These are phyloP conservation scores for Brevipalpus yothersi DNA, from an alignment of 1,140 invertebrate genomes.

Conservation along the genomic window DNA sequence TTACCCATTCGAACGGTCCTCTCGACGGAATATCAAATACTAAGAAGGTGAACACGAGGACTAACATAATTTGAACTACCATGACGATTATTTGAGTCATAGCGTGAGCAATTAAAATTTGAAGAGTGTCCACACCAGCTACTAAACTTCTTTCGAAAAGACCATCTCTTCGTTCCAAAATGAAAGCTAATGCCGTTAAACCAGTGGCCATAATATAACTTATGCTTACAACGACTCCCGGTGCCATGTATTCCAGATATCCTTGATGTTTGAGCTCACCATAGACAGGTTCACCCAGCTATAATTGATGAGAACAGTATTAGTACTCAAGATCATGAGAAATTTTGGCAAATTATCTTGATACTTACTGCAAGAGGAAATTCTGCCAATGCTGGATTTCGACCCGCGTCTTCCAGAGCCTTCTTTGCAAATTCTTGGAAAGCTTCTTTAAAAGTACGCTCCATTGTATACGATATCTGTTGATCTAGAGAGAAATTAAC, in stretches of 20 bases:
- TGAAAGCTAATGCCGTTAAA: constrained; percentile 65
- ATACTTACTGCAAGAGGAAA: constrained; percentile 37
- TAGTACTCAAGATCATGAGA: no score
- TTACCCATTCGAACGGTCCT: constrained; percentile 47
- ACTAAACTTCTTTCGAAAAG: constrained; percentile 48
- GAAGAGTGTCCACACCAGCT: constrained; percentile 55
- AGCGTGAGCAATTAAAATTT: constrained; percentile 74
- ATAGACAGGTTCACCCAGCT: constrained; percentile 47
- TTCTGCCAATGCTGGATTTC: constrained; percentile 38
- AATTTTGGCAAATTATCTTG: background rate
- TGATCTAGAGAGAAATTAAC: constrained; percentile 38
- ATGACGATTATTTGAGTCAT: constrained; percentile 79
- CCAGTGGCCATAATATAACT: constrained; percentile 88
- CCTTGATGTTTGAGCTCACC: constrained; percentile 48
- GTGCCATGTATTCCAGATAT: constrained; percentile 83
- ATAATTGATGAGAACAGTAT: background rate
- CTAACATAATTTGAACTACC: constrained; percentile 64
- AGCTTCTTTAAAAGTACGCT: constrained; percentile 43
- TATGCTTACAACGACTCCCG: constrained; percentile 73
- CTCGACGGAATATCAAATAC: constrained; percentile 53
- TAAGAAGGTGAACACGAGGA: constrained; percentile 55
- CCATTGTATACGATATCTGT: constrained; percentile 51
- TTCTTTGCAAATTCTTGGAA: constrained; percentile 48
- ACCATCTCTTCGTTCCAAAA: constrained; percentile 73
- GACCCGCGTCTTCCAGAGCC: constrained; percentile 37